Conservation (phyloP, 2,797 vertebrate species). For the Sebastes nivosus region DNA sequence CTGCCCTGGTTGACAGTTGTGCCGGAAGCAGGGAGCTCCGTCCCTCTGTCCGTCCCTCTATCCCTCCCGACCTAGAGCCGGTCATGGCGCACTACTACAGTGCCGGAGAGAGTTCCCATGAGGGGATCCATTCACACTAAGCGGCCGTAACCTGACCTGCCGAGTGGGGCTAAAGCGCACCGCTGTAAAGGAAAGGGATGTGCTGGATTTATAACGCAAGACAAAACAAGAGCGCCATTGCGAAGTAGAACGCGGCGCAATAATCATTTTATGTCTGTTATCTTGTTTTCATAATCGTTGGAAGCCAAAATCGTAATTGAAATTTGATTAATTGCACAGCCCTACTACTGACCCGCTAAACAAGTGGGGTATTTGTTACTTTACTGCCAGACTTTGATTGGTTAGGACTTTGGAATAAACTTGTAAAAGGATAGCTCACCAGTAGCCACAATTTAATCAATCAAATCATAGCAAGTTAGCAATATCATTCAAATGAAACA, state of each 20-base stretch:
- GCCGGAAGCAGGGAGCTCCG: background rate
- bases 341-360: background rate
- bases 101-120: background rate
- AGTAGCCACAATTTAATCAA: background rate
- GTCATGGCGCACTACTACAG: background rate
- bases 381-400: background rate
- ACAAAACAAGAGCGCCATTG: background rate
- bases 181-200: background rate
- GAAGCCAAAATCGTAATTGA: background rate
- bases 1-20: too few species aligned
- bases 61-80: background rate
- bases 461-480: background rate
- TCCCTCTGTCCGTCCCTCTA: background rate
- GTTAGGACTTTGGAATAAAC: background rate
- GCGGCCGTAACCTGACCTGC: background rate
- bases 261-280: background rate
- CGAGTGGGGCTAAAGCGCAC: background rate
- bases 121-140: background rate
- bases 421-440: background rate
- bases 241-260: background rate
- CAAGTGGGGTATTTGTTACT: background rate
- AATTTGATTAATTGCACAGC: background rate
- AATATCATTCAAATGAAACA: background rate
- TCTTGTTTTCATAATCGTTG: background rate
- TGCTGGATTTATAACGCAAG: background rate